Percentiles rank a stretch among this genome's conserved stretches.
These are phyloP conservation scores for Sesia apiformis DNA, from an alignment of 2,888 invertebrate species.

Conservation along the genomic window DNA sequence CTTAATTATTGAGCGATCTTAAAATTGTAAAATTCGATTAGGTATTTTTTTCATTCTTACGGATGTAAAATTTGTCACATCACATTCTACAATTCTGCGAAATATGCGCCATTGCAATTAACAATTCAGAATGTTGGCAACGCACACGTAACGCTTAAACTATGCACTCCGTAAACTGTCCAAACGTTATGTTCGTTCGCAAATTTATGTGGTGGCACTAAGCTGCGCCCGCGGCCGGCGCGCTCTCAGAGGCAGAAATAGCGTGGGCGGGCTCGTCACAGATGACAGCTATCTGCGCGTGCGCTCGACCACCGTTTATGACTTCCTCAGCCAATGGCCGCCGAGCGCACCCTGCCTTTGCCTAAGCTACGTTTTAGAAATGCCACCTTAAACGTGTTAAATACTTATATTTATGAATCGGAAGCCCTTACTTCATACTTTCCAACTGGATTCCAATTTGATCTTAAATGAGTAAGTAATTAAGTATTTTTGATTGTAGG, in stretches of 20 bases:
- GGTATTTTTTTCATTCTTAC: too few species aligned
- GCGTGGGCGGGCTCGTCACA: constrained; percentile 67
- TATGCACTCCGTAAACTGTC: constrained; percentile 17
- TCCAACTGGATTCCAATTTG: not conserved
- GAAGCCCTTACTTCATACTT: too few species aligned
- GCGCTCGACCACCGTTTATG: constrained; percentile 39
- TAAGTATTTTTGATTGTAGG: too few species aligned
- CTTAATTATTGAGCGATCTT: too few species aligned
- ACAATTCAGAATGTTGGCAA: too few species aligned
- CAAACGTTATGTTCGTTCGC: constrained; percentile 32
- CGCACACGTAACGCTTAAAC: too few species aligned
- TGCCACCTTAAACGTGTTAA: not conserved
- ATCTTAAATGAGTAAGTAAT: too few species aligned
- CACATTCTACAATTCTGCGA: too few species aligned
- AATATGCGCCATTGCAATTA: too few species aligned
- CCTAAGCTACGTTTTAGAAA: not conserved
- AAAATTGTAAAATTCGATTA: too few species aligned
- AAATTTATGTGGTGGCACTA: constrained; percentile 19
- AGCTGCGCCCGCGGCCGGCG: constrained; percentile 35
- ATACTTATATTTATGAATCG: too few species aligned
- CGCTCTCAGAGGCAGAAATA: constrained; percentile 61
- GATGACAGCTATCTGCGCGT: constrained; percentile 59
- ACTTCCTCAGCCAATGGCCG: constrained; percentile 72
- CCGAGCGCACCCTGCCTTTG: constrained; percentile 11
- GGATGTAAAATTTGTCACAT: too few species aligned